phyloP scores from a whole-genome alignment of 2,113 vertebrate species.

The Myxocyprinus asiaticus region DNA sequence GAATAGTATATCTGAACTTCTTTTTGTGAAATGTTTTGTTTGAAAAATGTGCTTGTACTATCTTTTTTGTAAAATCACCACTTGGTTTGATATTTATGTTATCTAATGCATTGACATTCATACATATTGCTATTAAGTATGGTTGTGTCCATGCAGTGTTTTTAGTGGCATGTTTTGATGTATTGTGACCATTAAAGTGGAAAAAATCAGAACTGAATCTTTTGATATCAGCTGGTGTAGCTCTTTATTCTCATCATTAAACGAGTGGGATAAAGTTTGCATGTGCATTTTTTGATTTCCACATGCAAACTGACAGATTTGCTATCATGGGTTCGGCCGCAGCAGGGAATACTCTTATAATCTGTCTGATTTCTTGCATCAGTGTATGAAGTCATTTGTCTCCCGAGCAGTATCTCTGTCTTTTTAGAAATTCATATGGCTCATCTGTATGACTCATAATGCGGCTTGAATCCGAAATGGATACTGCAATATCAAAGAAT shows the following conservation, averaged over 20 bases:
- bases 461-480: neutral
- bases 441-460: neutral
- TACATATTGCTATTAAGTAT: no score
- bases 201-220: neutral
- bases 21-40: no score
- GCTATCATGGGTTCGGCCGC: neutral
- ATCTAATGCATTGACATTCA: no score
- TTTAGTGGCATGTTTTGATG: no score
- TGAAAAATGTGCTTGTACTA: no score
- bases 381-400: constrained; percentile 5
- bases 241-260: neutral
- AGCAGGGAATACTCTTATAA: neutral
- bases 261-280: neutral
- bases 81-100: no score
- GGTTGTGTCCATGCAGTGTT: no score
- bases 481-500: constrained; percentile 7
- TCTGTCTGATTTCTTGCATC: neutral
- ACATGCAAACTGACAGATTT: constrained; percentile 15
- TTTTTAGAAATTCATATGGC: constrained; percentile 8
- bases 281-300: neutral
- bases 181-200: no score
- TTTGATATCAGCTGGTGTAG: constrained; percentile 10
- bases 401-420: neutral
- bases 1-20: no score
- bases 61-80: no score